Evolutionary conservation across 2,888 invertebrate genomes (phyloP), one percentile per base, ranked within the genome.

Genomic region (Drosophila subquinaria): DNA sequence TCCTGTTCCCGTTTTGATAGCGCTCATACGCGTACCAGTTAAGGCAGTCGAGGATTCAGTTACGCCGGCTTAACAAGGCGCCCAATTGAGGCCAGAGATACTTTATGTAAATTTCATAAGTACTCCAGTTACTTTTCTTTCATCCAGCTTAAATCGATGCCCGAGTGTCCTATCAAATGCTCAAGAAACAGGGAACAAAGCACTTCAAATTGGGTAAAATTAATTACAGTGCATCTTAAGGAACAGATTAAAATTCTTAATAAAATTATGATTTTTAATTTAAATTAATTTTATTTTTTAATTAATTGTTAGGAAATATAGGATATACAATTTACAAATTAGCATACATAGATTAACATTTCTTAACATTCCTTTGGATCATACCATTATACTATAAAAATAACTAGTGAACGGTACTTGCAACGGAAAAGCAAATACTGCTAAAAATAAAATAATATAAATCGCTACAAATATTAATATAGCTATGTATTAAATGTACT

Each of bases 81-180:
- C 5, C 56, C 59, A 65, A 75, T 75, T 61, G 73, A 72, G 62
- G 65, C 57, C 68, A 61, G n/a, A 70, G 73, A 82, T 85, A 74
- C 76, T 69, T 88, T 88, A 84, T 88, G 82, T 68, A 63, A 85
- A 88, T 87, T 85, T 76, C 15, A 55, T 68, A 77, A 76, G 65
- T 52, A 74, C 63, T 66, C 47, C 73, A 77, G 74, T 65, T 83
- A 72, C 77, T 75, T 69, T 76, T 74, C 8, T n/a, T 63, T 78
- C 79, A 85, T 81, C 84, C 82, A 79, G 88, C 85, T 85, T 74
- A 85, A 84, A 81, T 84, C 88, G 68, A 79, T 76, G 59, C 64
- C 66, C 17, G 56, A 62, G 57, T 65, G 38, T 69, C 50, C 62
- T 48, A 72, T 47, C 61, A 57, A 56, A 65, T 43, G 30, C 50